Conservation (phyloP, 2,113 vertebrate genomes). For the Axis porcinus region DNA sequence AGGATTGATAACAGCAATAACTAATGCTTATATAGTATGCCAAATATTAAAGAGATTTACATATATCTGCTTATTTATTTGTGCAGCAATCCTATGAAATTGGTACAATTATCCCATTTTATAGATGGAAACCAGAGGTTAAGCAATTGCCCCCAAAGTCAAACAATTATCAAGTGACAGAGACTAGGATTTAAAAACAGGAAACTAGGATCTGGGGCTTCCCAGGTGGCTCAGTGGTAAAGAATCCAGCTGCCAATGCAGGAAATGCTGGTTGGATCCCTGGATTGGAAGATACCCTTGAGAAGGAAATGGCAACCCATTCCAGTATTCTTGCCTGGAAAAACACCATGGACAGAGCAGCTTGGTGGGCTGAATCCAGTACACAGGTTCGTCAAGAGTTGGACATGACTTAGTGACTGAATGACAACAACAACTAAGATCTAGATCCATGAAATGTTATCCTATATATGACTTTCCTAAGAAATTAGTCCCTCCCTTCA, state of each 20-base stretch:
- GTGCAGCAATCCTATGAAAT: neutral
- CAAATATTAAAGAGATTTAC: neutral
- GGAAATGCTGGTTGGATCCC: neutral
- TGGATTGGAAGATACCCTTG: neutral
- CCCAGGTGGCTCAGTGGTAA: neutral
- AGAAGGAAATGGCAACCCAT: neutral
- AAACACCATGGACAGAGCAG: neutral
- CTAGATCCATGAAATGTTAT: neutral
- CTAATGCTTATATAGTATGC: neutral
- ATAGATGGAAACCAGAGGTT: neutral
- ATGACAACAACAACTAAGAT: neutral
- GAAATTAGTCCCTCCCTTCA: neutral
- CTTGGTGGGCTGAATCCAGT: neutral
- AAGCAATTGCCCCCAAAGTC: neutral
- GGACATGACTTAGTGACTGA: neutral
- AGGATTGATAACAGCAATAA: neutral
- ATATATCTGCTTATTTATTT: neutral
- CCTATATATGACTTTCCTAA: neutral
- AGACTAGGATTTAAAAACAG: neutral
- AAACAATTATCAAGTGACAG: neutral
- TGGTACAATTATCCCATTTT: neutral
- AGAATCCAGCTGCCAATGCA: neutral
- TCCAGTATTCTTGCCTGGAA: neutral
- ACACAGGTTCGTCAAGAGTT: neutral
- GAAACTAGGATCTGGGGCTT: neutral